Conservation (phyloP, 2,113 vertebrate species). For the Elanoides forficatus region DNA sequence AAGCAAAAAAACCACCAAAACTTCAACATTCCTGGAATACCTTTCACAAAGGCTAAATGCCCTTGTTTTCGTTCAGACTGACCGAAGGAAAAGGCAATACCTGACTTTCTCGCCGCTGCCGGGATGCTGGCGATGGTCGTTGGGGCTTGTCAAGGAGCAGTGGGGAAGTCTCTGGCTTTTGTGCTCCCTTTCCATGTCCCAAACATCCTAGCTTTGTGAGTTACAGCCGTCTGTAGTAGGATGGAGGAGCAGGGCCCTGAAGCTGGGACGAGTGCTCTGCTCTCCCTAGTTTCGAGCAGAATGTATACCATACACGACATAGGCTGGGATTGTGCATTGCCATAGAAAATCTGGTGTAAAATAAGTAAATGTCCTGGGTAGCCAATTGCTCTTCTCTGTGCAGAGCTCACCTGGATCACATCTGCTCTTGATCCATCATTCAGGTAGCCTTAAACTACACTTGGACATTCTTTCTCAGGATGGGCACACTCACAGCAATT, state of each 20-base stretch:
- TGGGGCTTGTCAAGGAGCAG: not conserved
- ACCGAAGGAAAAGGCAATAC: not conserved
- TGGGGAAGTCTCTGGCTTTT: not conserved
- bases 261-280: not conserved
- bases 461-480: not conserved
- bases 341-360: not conserved
- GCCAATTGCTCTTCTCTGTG: not conserved
- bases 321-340: not conserved
- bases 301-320: not conserved
- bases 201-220: not conserved
- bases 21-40: constrained; percentile 32
- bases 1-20: not conserved
- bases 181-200: not conserved
- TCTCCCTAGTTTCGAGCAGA: not conserved
- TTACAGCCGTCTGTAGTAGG: not conserved
- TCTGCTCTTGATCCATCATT: not conserved
- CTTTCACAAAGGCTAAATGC: not conserved
- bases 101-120: not conserved
- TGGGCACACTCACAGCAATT: not conserved
- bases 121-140: not conserved
- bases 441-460: not conserved
- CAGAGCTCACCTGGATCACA: not conserved
- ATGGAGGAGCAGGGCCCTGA: not conserved
- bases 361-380: not conserved
- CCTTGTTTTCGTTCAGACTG: not conserved